Evolutionary conservation across 2,113 vertebrate species (phyloP), one percentile per base, ranked within the genome.

Genomic region (Epinephelus cyanopodus): DNA sequence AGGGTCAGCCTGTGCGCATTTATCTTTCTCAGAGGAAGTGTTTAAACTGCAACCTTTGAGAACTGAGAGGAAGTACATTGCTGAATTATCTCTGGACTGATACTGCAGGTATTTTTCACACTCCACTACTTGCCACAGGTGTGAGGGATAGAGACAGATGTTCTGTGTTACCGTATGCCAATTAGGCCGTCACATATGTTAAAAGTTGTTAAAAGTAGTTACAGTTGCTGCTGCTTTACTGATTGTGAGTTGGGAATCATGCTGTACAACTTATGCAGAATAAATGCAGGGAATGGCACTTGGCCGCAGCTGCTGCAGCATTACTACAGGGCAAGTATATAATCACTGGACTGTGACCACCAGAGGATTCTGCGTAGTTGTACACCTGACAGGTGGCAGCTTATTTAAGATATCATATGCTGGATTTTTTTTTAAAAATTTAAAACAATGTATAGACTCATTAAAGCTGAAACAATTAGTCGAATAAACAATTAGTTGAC

Each of bases 1-100:
- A 88, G 83, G 84, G 81, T 91, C 84, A 82, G 86, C 57, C 65
- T 50, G 70, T 75, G 74, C 53, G 78, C 79, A 77, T 89, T 83
- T 82, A 81, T 90, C 81, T 61, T 75, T 29, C 75, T 65, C 62
- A 33, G 70, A 71, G 69, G 53, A 75, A 83, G 63, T 77, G 71
- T 83, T 84, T 89, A 78, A 77, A 68, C 74, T 76, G 79, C 78
- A 85, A 64, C 74, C 79, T 86, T 72, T 67, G 77, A 82, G 74
- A 80, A 71, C 57, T 65, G 62, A 77, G 57, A 17, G 72, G 74
- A 77, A 66, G 81, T 75, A 57, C 74, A 58, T 65, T 58, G 67
- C 71, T 81, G 70, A 85, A 82, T 86, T 85, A 78, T 72, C 52
- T 69, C n/a, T 18, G 14, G 78, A 72, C 69, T 81, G 47, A 76